Evolutionary conservation across 2,113 vertebrate species (phyloP), one percentile per base, ranked within the genome.

Genomic region (Scophthalmus maximus): DNA sequence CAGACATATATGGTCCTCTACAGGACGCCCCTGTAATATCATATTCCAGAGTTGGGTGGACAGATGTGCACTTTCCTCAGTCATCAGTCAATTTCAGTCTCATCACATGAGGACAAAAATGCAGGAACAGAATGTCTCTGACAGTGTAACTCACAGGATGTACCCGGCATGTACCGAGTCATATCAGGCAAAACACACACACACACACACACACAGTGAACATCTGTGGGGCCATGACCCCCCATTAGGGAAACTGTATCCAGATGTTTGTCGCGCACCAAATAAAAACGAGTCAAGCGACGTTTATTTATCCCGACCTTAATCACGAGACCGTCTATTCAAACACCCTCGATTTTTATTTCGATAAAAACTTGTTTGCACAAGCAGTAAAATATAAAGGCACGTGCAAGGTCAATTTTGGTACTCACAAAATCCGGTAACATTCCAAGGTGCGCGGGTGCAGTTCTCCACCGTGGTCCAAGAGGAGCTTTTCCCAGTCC

Each of bases 161-260:
- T 44, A 8, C 14, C 40, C 65, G 11, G 27, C 61, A 1, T 17
- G 2, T n/a, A n/a, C n/a, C 30, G n/a, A 46, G 55, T 76, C 71
- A 46, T 11, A 26, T 53, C 55, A n/a, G n/a, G n/a, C n/a, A n/a
- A n/a, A n/a, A n/a, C 4, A 59, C 11, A 57, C 51, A 38, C 22
- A 52, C 25, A 29, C 20, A 47, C 44, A 22, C 38, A 66, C 32
- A 18, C 65, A 29, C 36, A 34, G 7, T 29, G 49, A 75, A 82
- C 66, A 83, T 85, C 76, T 82, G 82, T 18, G 44, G 32, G 79
- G 69, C 62, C 66, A 1, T 18, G 69, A 56, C 71, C 46, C 3
- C 50, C 60, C 46, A 22, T 11, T 8, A n/a, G n/a, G n/a, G n/a
- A 23, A 34, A 44, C 23, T 17, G 74, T 6, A 64, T 70, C 71